Percentiles rank a stretch among this genome's conserved stretches.
These are phyloP conservation scores for Gobio occitaniae DNA, from an alignment of 2,797 vertebrate genomes.

Conservation along the genomic window DNA sequence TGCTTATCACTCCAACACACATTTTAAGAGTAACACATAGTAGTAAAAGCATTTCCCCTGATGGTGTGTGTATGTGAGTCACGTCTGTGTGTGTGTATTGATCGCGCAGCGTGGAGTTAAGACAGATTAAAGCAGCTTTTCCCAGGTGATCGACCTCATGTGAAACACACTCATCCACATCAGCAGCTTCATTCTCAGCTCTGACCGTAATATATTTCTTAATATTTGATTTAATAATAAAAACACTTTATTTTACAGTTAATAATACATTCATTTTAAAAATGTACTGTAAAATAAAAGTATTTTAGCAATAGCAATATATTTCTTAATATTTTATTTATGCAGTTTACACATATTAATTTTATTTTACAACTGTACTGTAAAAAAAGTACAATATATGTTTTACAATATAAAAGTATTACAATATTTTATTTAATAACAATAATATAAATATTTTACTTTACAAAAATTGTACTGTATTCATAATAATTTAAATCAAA, in stretches of 20 bases:
- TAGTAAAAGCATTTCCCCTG: not conserved
- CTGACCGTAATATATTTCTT: not conserved
- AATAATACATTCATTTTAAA: not conserved
- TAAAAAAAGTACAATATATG: not conserved
- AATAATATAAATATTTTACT: no score
- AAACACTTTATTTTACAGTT: no score
- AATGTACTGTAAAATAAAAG: not conserved
- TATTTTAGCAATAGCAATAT: no score
- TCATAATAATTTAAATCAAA: no score
- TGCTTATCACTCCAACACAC: not conserved
- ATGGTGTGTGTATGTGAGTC: not conserved
- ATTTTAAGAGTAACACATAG: not conserved
- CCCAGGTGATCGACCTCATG: slow-evolving; percentile 61
- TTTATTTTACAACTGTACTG: not conserved
- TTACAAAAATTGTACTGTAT: no score
- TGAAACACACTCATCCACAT: slow-evolving; percentile 10
- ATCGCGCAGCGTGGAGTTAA: slow-evolving; percentile 60
- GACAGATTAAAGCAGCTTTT: slow-evolving; percentile 60
- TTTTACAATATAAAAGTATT: not conserved
- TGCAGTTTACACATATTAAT: no score
- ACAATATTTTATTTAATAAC: not conserved
- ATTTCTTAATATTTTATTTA: not conserved
- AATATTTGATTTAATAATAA: not conserved
- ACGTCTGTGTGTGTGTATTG: slow-evolving; percentile 56
- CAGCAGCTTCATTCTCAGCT: not conserved